A percentile compares a stretch with the other conserved stretches of the same genome.
Evolutionary conservation across 2,797 vertebrate genomes (phyloP).

Genomic region (Uromys caudimaculatus): DNA sequence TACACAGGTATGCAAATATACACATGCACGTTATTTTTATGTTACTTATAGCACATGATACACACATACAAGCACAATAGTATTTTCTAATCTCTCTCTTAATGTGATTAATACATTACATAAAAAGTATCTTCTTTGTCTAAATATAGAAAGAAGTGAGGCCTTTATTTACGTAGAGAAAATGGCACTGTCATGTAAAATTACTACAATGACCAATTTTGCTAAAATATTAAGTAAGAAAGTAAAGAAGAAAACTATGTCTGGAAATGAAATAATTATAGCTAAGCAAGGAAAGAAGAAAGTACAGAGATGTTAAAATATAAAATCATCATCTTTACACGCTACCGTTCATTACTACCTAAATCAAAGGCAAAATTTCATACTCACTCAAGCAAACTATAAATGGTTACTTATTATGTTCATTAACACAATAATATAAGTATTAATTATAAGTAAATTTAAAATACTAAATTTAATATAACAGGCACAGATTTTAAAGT

Average conservation of each 20-base stretch:
- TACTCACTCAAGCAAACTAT: conserved; percentile 42
- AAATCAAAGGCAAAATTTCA: conserved; percentile 42
- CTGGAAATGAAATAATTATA: conserved; percentile 54
- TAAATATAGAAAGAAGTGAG: neutral
- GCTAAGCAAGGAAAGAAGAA: neutral
- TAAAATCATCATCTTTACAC: conserved; percentile 1
- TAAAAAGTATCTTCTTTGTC: conserved; percentile 31
- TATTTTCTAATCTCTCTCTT: conserved; percentile 37
- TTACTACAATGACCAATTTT: neutral
- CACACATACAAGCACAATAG: neutral
- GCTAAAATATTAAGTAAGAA: conserved; percentile 34
- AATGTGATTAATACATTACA: conserved; percentile 27
- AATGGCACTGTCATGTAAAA: conserved; percentile 11
- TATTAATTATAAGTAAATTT: neutral
- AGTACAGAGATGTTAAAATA: neutral
- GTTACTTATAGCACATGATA: neutral
- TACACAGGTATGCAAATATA: neutral
- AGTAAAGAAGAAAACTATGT: conserved; percentile 50
- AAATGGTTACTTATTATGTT: neutral
- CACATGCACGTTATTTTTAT: neutral
- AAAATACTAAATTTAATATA: neutral
- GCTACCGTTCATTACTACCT: neutral
- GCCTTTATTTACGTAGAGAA: neutral
- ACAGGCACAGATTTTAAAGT: conserved; percentile 41
- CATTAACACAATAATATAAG: neutral